Conservation (phyloP, 2,113 vertebrate genomes). For the Indri indri region DNA sequence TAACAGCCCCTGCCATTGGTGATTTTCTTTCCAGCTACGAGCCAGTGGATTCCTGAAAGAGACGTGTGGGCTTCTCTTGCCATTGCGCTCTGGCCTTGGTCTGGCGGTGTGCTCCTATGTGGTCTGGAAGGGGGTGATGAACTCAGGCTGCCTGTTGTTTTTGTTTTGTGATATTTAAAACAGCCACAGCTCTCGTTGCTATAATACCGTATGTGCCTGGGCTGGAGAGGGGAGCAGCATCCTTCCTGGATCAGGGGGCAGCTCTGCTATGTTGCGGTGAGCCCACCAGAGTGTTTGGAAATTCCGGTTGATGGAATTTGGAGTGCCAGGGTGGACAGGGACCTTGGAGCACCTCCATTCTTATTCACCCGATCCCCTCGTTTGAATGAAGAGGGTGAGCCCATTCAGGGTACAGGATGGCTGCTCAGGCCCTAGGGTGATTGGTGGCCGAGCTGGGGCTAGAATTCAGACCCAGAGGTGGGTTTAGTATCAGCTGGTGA, state of each 20-base stretch:
- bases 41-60: conserved; percentile 46
- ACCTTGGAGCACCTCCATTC: too few species aligned
- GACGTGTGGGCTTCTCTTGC: neutral
- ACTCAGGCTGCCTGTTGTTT: neutral
- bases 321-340: neutral
- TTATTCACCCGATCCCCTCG: neutral
- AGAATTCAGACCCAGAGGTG: neutral
- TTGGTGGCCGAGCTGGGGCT: neutral
- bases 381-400: neutral
- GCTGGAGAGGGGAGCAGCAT: too few species aligned
- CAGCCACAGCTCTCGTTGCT: neutral
- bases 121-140: conserved; percentile 26
- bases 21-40: conserved; percentile 11
- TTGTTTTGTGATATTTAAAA: conserved; percentile 45
- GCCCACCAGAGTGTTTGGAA: neutral
- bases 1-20: neutral
- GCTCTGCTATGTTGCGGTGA: neutral
- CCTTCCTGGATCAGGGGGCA: neutral
- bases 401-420: neutral
- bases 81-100: neutral
- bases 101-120: conserved; percentile 20
- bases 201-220: neutral
- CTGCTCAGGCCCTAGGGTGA: rapidly evolving
- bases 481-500: neutral
- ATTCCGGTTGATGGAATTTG: neutral